These are phyloP conservation scores for Centruroides sculpturatus DNA, from an alignment of 1,140 invertebrate species.

Conservation along the genomic window DNA sequence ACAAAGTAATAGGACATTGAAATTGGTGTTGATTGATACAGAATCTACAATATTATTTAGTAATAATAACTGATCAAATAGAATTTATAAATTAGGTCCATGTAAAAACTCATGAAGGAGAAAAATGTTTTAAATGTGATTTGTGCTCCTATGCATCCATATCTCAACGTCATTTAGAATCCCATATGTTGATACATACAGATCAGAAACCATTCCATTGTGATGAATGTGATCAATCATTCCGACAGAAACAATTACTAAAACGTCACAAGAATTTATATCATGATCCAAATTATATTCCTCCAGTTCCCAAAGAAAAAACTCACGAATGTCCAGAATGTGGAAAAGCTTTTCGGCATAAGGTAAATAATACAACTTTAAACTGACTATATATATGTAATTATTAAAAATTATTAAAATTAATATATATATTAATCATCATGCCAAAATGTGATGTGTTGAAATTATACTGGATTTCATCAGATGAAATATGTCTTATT, in stretches of 20 bases:
- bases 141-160: constrained; percentile 88
- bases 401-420: too few species aligned
- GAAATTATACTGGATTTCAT: too few species aligned
- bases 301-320: constrained; percentile 77
- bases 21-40: too few species aligned
- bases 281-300: constrained; percentile 80
- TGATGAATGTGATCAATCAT: constrained; percentile 38
- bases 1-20: too few species aligned
- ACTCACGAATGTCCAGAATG: constrained; percentile 81
- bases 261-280: constrained; percentile 84
- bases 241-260: constrained; percentile 79
- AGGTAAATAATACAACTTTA: constrained; percentile 33
- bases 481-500: too few species aligned
- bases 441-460: too few species aligned
- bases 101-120: constrained; percentile 83
- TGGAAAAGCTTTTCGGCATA: constrained; percentile 67
- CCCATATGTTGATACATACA: constrained; percentile 89
- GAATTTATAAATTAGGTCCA: too few species aligned
- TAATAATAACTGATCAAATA: too few species aligned
- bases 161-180: constrained; percentile 81
- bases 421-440: too few species aligned
- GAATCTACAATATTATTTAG: too few species aligned
- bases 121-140: constrained; percentile 94
- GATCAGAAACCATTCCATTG: constrained; percentile 74
- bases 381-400: too few species aligned